Evolutionary conservation across 2,113 vertebrate species (phyloP), one percentile per base, ranked within the genome.

Genomic region (Jaculus jaculus): DNA sequence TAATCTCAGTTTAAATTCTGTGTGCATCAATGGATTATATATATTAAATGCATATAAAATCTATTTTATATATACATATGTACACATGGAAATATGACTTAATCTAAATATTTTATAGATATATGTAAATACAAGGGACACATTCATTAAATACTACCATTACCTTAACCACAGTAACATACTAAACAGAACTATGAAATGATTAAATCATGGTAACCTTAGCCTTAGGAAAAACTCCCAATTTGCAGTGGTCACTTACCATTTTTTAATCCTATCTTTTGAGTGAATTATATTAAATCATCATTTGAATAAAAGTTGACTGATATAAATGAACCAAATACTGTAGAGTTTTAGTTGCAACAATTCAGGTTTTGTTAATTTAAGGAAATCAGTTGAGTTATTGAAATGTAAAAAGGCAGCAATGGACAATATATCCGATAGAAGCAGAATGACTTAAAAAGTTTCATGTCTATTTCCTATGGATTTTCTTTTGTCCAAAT

Each of bases 391-490:
- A 81, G 12, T 65, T 60, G 42, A 91, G 47, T 39, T 88, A 13
- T 69, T 84, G 82, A 84, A 81, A 32, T 68, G 80, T 15, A 84
- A 87, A 81, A 90, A 87, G n/a, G 2, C 32, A 28, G 18, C 37
- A 5, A 10, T 79, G 26, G 4, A 54, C 65, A 60, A 32, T 6
- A 4, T 68, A 69, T 72, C 74, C 92, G 42, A 15, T 84, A 83
- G 42, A 85, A 72, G 7, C 58, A n/a, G 24, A 58, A 0, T 80
- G 34, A 37, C 63, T 82, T 90, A 81, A 65, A 61, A 90, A 87
- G 90, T 75, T 77, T 87, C 73, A 83, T 82, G 61, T 47, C 32
- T 95, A 2, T 84, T 91, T 71, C 24, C 54, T 84, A 24, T 82
- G 42, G 51, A 24, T 28, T 73, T 84, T 87, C 30, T 78, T 81